Percentiles rank a stretch among this genome's conserved stretches.
These are phyloP conservation scores for Darwinula stevensoni DNA, from an alignment of 2,888 invertebrate genomes.

Conservation along the genomic window DNA sequence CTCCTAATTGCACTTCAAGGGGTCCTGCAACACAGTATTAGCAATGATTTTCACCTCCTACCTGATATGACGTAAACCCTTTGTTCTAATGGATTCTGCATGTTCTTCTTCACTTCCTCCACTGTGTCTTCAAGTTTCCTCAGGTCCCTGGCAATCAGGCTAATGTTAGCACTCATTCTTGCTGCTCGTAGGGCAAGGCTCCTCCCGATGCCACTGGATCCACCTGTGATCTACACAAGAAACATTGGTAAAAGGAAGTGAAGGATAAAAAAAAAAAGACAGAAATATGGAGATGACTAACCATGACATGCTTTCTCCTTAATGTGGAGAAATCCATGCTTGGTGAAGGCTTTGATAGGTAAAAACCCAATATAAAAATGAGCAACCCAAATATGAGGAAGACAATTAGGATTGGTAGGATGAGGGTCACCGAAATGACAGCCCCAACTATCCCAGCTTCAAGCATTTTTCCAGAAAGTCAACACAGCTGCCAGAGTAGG, in stretches of 20 bases:
- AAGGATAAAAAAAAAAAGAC: background rate
- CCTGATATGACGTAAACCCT: slow-evolving; percentile 27
- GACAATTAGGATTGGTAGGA: too few species aligned
- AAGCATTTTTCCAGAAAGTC: too few species aligned
- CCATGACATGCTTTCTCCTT: background rate
- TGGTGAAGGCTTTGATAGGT: too few species aligned
- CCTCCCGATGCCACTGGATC: slow-evolving; percentile 84
- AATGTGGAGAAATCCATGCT: background rate
- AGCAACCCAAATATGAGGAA: too few species aligned
- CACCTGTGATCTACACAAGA: slow-evolving; percentile 46
- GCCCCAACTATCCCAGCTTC: too few species aligned
- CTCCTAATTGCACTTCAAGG: too few species aligned
- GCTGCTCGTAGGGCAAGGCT: slow-evolving; percentile 45
- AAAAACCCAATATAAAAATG: too few species aligned
- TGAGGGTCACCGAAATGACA: too few species aligned
- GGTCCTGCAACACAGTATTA: too few species aligned
- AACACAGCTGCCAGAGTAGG: too few species aligned
- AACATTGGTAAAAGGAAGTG: background rate
- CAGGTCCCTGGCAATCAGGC: slow-evolving; percentile 56
- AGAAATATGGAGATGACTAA: background rate
- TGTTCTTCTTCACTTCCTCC: slow-evolving; percentile 24
- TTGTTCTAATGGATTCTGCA: too few species aligned
- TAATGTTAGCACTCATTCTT: slow-evolving; percentile 53
- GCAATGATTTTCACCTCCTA: slow-evolving; percentile 9
- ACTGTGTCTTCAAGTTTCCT: slow-evolving; percentile 31